phyloP scores from a whole-genome alignment of 2,797 vertebrate species.

The Australoheros facetus region DNA sequence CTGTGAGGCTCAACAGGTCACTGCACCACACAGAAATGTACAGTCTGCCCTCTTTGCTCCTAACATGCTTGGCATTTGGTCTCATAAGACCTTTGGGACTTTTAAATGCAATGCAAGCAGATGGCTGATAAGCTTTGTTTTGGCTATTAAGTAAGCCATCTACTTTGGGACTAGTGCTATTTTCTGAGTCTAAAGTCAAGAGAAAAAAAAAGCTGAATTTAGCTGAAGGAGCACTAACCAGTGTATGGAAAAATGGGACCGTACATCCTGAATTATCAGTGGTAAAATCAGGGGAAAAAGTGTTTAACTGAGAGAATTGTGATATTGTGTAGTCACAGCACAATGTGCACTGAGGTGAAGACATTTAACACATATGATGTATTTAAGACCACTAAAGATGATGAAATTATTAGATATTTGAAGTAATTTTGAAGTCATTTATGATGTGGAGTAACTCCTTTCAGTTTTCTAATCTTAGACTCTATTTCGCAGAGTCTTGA shows the following conservation, averaged over 20 bases:
- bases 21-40: slow-evolving; percentile 28
- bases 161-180: slow-evolving; percentile 38
- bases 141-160: slow-evolving; percentile 45
- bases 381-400: slow-evolving; percentile 30
- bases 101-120: slow-evolving; percentile 41
- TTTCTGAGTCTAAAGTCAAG: slow-evolving; percentile 31
- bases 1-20: slow-evolving; percentile 48
- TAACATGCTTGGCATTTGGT: slow-evolving; percentile 47
- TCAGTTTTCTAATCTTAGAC: slow-evolving; percentile 11
- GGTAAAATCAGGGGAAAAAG: background rate
- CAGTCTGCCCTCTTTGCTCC: slow-evolving; percentile 46
- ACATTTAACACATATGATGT: slow-evolving; percentile 26
- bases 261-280: background rate
- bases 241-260: background rate
- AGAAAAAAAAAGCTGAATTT: background rate
- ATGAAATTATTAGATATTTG: slow-evolving; percentile 10
- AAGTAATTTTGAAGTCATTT: background rate
- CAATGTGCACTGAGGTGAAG: slow-evolving; percentile 33
- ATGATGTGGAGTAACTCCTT: background rate
- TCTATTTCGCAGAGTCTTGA: slow-evolving; percentile 8
- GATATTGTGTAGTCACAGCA: slow-evolving; percentile 3
- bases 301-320: slow-evolving; percentile 13
- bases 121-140: slow-evolving; percentile 59
- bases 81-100: slow-evolving; percentile 39
- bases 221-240: background rate